Evolutionary conservation across 2,888 invertebrate genomes (phyloP).

Genomic region (Idaea dimidiata): DNA sequence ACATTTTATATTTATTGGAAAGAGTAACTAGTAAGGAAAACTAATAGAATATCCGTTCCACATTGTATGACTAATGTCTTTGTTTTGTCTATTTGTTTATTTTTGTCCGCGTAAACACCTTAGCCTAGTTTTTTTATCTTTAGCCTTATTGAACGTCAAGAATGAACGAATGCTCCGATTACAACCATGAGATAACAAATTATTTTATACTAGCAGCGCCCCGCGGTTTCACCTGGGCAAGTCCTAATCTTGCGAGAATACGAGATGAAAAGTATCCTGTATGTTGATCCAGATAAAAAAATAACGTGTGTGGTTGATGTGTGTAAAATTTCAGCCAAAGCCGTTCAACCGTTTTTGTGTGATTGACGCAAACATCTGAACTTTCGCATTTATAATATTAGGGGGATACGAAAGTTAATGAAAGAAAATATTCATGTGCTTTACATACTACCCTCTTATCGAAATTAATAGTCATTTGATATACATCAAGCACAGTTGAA

Average conservation of each 20-base stretch:
- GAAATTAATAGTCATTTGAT: too few species aligned
- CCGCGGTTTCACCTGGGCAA: too few species aligned
- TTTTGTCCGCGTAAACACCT: background rate
- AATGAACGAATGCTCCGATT: background rate
- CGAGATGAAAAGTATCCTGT: too few species aligned
- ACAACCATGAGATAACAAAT: background rate
- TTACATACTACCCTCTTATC: too few species aligned
- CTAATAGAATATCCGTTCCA: background rate
- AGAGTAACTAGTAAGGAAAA: background rate
- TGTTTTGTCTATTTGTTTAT: background rate
- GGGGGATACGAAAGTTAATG: background rate
- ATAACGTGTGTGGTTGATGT: too few species aligned
- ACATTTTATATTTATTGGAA: background rate
- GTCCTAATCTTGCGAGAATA: too few species aligned
- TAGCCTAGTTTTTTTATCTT: background rate
- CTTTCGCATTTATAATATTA: too few species aligned
- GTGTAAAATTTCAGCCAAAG: too few species aligned
- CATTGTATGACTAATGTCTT: background rate
- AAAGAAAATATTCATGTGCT: background rate
- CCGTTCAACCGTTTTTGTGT: too few species aligned
- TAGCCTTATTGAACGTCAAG: background rate
- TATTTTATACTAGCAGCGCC: background rate
- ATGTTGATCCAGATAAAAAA: too few species aligned
- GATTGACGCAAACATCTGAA: too few species aligned
- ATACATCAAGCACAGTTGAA: too few species aligned